A percentile compares a stretch with the other conserved stretches of the same genome.
These are phyloP conservation scores for Poeciliopsis occidentalis DNA, from an alignment of 2,113 vertebrate genomes.

Conservation along the genomic window DNA sequence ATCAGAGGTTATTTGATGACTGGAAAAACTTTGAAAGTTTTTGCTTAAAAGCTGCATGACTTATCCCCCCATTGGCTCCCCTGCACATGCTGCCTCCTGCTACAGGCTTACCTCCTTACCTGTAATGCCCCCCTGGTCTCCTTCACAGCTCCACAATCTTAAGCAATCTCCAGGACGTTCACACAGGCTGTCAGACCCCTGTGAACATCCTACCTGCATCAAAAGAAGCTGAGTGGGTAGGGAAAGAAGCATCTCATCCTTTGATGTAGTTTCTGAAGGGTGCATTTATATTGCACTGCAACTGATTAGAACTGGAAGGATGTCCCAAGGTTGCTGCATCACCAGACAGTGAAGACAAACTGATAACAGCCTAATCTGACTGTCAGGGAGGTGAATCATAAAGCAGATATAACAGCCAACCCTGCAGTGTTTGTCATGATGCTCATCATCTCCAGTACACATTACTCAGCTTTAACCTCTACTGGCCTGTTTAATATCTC, in stretches of 20 bases:
- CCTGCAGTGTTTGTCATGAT: too few species aligned
- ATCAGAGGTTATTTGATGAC: conserved; percentile 44
- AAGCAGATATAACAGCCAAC: too few species aligned
- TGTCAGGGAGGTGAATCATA: too few species aligned
- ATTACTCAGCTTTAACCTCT: conserved; percentile 59
- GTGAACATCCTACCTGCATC: conserved; percentile 17
- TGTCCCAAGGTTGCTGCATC: too few species aligned
- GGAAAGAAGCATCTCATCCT: neutral
- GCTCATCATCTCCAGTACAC: too few species aligned
- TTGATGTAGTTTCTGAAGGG: conserved; percentile 4
- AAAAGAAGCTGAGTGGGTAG: neutral
- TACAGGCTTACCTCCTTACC: conserved; percentile 22
- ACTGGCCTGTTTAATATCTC: neutral
- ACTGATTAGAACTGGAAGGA: too few species aligned
- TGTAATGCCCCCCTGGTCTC: conserved; percentile 13
- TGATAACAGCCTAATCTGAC: too few species aligned
- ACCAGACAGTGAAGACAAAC: too few species aligned
- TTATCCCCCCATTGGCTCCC: neutral
- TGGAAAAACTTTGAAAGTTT: conserved; percentile 51
- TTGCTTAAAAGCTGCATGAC: conserved; percentile 18
- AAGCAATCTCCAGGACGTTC: conserved; percentile 27
- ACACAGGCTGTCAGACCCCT: conserved; percentile 26
- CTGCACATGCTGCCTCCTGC: conserved; percentile 24
- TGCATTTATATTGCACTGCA: too few species aligned
- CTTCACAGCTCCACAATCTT: neutral